These are phyloP conservation scores for Mionectes olivaceus DNA, from an alignment of 2,797 vertebrate genomes.

Conservation along the genomic window DNA sequence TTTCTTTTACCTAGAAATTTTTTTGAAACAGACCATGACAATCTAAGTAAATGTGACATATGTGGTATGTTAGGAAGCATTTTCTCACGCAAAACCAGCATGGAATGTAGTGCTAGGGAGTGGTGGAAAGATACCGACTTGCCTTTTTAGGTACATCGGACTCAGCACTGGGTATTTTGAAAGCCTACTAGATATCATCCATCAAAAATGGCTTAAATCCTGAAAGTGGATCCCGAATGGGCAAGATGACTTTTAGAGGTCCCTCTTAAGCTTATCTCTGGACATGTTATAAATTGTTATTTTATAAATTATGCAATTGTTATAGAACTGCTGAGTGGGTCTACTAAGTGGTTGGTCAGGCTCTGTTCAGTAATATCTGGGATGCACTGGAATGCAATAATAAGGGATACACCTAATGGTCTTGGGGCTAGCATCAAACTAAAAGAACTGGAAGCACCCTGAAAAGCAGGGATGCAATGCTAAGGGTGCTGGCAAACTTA, in stretches of 20 bases:
- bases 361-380: not conserved
- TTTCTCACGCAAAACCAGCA: not conserved
- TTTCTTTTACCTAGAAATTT: not conserved
- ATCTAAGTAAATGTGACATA: not conserved
- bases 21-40: not conserved
- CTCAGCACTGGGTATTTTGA: not conserved
- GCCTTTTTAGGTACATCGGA: not conserved
- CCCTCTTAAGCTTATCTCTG: not conserved
- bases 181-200: not conserved
- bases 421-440: not conserved
- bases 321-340: not conserved
- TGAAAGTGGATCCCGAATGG: not conserved
- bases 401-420: not conserved
- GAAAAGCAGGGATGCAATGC: not conserved
- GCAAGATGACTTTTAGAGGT: not conserved
- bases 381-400: not conserved
- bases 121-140: not conserved
- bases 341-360: not conserved
- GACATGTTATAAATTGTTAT: not conserved
- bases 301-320: not conserved
- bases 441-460: not conserved
- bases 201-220: not conserved
- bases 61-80: not conserved
- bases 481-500: not conserved
- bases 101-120: not conserved